Evolutionary conservation across 2,113 vertebrate genomes (phyloP), one percentile per base, ranked within the genome.

Genomic region (Pachyramphus minor): DNA sequence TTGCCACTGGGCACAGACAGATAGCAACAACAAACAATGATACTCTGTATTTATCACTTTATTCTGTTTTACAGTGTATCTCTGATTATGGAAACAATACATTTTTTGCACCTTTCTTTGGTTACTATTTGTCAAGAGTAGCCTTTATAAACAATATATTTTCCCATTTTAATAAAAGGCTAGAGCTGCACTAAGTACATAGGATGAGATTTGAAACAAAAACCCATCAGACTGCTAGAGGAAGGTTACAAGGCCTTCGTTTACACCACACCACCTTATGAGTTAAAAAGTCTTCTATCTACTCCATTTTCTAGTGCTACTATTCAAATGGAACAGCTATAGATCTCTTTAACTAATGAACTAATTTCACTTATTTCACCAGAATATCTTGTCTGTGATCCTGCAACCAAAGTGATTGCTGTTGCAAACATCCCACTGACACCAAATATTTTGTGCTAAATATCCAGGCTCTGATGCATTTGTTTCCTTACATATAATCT

Each of bases 111-210:
- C 92, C 91, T 96, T 90, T 60, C 90, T 97, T 93, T 95, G 78
- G 77, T 96, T 95, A 62, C 90, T 94, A 82, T 96, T 97, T 95
- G 87, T 97, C 96, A 97, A 71, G 74, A 90, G 69, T 84, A 93
- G 90, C 68, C 58, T 97, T 97, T 97, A 94, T 93, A 97, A 97
- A 95, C 97, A 95, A 96, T 98, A 98, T 97, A 97, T 98, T 97
- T 97, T 97, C 84, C 93, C 63, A 97, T 95, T 98, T 98, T 98
- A 98, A 98, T 98, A 98, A 98, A 97, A 97, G 56, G n/a, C 49
- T 95, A 59, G 87, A 95, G 84, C 89, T 95, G 41, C 93, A 89
- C 76, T 94, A 87, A 93, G 95, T 85, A 72, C 62, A 23, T 94
- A 68, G 81, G 87, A 76, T 94, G 72, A 83, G 64, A 78, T 64